Base-by-base conservation (phyloP, 2,888 invertebrate species). In the Octodonta nipae region DNA sequence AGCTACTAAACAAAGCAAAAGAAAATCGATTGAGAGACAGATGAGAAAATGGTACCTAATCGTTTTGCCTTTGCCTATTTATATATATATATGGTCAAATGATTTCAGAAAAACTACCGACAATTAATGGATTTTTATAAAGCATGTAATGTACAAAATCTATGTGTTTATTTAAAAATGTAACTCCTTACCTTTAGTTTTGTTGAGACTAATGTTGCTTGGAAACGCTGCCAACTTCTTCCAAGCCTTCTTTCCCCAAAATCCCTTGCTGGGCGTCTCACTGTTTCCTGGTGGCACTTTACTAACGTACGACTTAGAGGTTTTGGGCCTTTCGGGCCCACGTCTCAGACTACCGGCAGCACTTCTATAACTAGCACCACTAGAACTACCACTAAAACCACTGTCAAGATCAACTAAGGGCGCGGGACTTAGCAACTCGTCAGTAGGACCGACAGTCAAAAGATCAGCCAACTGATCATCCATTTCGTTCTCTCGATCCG, bases 311-410 rank as follows among this genome's bases (percentile, higher is more conserved):
- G 30, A 12, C 10, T 30, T 30, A 3, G 17, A 8, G 3, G 10
- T 13, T 37, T 69, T 66, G 10, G 51, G 52, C 32, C 55, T 44
- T 33, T 56, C 56, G 2, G 54, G 51, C 17, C 56, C 50, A 32
- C 49, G 48, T 30, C 78, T 67, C 44, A 78, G 63, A 55, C 78
- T 78, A 36, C 78, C 78, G 6, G 76, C 77, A 15, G 55, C 59
- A 49, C 58, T 60, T 25, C 59, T 45, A 60, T 81, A 82, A 63
- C 82, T 83, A 44, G 81, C 81, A 46, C 81, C 81, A 60, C 80
- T 81, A 54, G 80, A 82, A 61, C 81, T 81, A 48, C 81, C 82
- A 62, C 83, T 82, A 60, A 83, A 83, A 32, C 83, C 83, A 58
- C 82, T 82, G 61, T 84, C 84, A 54, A 82, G 67, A 60, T 81